A percentile compares a stretch with the other conserved stretches of the same genome.
Evolutionary conservation across 1,140 invertebrate genomes (phyloP).

Genomic region (Dendroctonus ponderosae): DNA sequence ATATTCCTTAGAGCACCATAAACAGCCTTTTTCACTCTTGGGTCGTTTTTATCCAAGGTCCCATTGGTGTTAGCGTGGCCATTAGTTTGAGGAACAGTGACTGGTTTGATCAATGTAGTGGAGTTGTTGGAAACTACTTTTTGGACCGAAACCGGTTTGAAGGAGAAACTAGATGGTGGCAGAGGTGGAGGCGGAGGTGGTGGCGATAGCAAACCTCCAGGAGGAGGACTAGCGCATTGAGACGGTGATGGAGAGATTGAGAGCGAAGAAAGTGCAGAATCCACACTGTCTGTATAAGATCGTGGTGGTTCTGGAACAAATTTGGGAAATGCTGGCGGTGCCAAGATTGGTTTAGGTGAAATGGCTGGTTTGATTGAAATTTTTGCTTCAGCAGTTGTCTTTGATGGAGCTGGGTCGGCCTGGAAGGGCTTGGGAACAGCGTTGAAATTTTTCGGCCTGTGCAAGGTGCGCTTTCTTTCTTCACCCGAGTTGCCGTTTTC

Average conservation of each 20-base stretch:
- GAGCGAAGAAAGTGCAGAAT: slow-evolving; percentile 31
- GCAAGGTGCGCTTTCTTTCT: slow-evolving; percentile 4
- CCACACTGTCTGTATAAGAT: slow-evolving; percentile 16
- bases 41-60: slow-evolving; percentile 51
- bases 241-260: slow-evolving; percentile 33
- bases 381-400: slow-evolving; percentile 7
- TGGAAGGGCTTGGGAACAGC: slow-evolving; percentile 25
- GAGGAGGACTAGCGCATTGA: slow-evolving; percentile 34
- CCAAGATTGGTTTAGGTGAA: slow-evolving; percentile 26
- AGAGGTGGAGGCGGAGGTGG: slow-evolving; percentile 15
- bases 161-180: slow-evolving; percentile 1
- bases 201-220: slow-evolving; percentile 17
- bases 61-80: slow-evolving; percentile 17
- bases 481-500: slow-evolving; percentile 24
- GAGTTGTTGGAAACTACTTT: slow-evolving; percentile 3
- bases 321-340: slow-evolving; percentile 17
- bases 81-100: no score
- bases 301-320: slow-evolving; percentile 10
- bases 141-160: neutral
- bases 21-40: slow-evolving; percentile 59
- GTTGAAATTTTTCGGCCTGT: slow-evolving; percentile 30
- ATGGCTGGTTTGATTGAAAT: slow-evolving; percentile 20
- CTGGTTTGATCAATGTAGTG: neutral
- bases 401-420: neutral
- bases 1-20: slow-evolving; percentile 64